phyloP scores from a whole-genome alignment of 2,888 invertebrate genomes.

The Panopea generosa region DNA sequence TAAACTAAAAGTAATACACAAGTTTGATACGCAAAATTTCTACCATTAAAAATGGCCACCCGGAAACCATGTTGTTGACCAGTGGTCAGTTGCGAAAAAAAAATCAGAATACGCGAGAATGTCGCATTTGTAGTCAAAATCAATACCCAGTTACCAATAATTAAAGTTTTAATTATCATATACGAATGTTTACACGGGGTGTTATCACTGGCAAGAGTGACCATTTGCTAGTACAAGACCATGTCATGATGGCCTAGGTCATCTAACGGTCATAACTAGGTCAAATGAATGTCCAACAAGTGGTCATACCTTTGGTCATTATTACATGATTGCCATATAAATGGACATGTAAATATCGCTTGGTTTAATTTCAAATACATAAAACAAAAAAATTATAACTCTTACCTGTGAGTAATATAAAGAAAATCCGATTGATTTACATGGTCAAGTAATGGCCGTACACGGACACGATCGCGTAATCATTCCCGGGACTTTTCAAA shows the following conservation, averaged over 20 bases:
- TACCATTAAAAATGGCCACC: slow-evolving; percentile 64
- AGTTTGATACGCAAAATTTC: no score
- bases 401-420: no score
- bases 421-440: slow-evolving; percentile 34
- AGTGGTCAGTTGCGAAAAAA: slow-evolving; percentile 32
- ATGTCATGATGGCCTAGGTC: slow-evolving; percentile 63
- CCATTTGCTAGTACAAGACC: slow-evolving; percentile 4
- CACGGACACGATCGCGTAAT: slow-evolving; percentile 52
- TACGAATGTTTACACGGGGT: not conserved
- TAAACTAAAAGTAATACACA: no score
- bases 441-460: slow-evolving; percentile 44
- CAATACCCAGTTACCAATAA: not conserved
- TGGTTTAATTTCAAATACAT: no score
- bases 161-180: not conserved
- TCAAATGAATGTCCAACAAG: slow-evolving; percentile 58
- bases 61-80: slow-evolving; percentile 51
- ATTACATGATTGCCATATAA: no score
- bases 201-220: not conserved
- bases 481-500: slow-evolving; percentile 54
- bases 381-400: no score
- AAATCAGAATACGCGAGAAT: no score
- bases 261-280: slow-evolving; percentile 64
- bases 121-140: not conserved
- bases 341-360: no score
- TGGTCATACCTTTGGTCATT: no score